Evolutionary conservation across 2,113 vertebrate species (phyloP).

Genomic region (Thunnus maccoyii): DNA sequence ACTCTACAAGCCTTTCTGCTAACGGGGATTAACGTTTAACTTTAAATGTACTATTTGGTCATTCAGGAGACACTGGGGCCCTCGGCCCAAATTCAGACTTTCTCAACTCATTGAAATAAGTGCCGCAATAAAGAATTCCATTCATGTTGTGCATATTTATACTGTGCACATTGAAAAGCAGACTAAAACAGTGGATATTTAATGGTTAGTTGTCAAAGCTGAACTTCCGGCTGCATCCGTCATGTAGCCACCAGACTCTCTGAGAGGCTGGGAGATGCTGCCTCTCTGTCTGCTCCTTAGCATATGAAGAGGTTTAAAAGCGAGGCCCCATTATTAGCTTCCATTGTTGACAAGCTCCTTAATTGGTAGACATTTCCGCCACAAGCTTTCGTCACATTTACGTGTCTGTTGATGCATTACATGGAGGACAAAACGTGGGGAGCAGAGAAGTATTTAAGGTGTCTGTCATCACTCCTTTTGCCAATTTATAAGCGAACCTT

Average conservation of each 20-base stretch:
- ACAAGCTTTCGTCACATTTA: constrained; percentile 59
- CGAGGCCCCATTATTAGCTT: constrained; percentile 36
- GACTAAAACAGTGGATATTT: not conserved
- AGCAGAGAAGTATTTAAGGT: constrained; percentile 65
- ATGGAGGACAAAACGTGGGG: constrained; percentile 1
- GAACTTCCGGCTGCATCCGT: not conserved
- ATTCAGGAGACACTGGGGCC: too few relatives aligned
- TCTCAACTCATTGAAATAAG: too few relatives aligned
- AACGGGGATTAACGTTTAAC: too few relatives aligned
- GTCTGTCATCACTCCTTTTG: not conserved
- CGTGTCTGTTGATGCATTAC: constrained; percentile 46
- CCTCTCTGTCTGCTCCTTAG: constrained; percentile 36
- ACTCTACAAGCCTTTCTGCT: too few relatives aligned
- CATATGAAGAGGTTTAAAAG: constrained; percentile 64
- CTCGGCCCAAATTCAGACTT: too few relatives aligned
- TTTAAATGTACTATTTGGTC: too few relatives aligned
- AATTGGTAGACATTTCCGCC: constrained; percentile 71
- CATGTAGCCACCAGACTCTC: not conserved
- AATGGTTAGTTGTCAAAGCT: not conserved
- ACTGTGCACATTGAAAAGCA: not conserved
- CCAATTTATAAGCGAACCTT: not conserved
- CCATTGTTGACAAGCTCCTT: constrained; percentile 37
- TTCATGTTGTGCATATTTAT: too few relatives aligned
- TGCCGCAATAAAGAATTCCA: too few relatives aligned
- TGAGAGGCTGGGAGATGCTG: constrained; percentile 9